Conservation (phyloP, 2,797 vertebrate genomes). For the Neostethus bicornis region DNA sequence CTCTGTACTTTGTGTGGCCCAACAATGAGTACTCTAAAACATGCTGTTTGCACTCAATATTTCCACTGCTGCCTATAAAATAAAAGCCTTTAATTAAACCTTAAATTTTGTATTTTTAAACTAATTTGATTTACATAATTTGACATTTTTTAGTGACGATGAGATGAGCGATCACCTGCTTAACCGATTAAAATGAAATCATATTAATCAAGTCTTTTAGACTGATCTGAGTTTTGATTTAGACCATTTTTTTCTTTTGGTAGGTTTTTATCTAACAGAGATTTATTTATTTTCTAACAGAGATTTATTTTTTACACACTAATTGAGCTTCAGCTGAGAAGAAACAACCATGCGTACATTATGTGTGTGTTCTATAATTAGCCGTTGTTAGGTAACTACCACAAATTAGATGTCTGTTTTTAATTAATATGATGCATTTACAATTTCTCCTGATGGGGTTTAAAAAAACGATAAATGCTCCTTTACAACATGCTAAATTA, state of each 20-base stretch:
- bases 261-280: too few relatives aligned
- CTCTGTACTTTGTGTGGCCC: neutral
- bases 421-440: slow-evolving; percentile 26
- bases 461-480: slow-evolving; percentile 5
- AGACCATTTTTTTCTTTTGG: neutral
- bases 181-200: neutral
- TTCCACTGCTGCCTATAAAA: neutral
- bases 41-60: neutral
- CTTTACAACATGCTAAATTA: neutral
- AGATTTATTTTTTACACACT: too few relatives aligned
- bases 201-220: neutral
- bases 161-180: neutral
- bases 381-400: slow-evolving; percentile 10
- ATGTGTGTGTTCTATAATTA: slow-evolving; percentile 14
- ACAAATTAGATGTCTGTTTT: slow-evolving; percentile 8
- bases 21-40: too few relatives aligned
- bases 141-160: neutral
- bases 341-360: too few relatives aligned
- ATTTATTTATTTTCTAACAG: too few relatives aligned
- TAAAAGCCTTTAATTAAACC: too few relatives aligned
- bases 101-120: neutral
- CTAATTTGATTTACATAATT: neutral
- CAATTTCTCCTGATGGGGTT: neutral
- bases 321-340: too few relatives aligned
- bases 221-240: neutral